These are phyloP conservation scores for Ceratitis capitata DNA, from an alignment of 1,140 invertebrate genomes.

Conservation along the genomic window DNA sequence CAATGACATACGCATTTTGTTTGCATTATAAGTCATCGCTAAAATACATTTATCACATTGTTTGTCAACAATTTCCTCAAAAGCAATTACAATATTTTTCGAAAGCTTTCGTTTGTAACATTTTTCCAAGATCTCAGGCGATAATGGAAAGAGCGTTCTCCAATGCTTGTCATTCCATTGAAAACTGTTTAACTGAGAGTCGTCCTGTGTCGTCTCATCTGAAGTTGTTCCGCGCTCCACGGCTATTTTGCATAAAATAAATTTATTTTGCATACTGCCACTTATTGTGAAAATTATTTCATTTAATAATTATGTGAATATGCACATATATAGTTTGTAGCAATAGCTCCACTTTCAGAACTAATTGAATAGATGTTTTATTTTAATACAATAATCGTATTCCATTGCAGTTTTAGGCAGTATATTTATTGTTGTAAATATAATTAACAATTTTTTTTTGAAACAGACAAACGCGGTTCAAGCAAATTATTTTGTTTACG, in stretches of 20 bases:
- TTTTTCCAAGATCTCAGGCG: neutral
- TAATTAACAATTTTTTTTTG: no score
- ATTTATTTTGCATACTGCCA: neutral
- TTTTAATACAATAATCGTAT: no score
- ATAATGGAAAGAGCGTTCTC: neutral
- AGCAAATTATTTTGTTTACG: neutral
- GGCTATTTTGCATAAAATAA: slow-evolving; percentile 8
- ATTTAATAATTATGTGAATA: no score
- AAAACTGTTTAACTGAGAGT: neutral
- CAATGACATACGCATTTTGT: neutral
- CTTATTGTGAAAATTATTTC: no score
- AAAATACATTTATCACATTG: neutral
- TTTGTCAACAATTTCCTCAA: neutral
- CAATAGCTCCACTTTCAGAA: no score
- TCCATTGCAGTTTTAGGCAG: no score
- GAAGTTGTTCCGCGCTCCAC: neutral
- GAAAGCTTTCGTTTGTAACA: neutral
- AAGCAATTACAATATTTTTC: neutral
- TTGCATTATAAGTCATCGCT: neutral
- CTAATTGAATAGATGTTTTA: no score
- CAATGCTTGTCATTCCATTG: neutral
- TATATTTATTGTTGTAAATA: no score
- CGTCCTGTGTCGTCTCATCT: neutral
- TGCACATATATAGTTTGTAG: no score
- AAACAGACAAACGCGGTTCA: no score